Conservation (phyloP, 2,797 vertebrate genomes). For the Cacajao melanocephalus region DNA sequence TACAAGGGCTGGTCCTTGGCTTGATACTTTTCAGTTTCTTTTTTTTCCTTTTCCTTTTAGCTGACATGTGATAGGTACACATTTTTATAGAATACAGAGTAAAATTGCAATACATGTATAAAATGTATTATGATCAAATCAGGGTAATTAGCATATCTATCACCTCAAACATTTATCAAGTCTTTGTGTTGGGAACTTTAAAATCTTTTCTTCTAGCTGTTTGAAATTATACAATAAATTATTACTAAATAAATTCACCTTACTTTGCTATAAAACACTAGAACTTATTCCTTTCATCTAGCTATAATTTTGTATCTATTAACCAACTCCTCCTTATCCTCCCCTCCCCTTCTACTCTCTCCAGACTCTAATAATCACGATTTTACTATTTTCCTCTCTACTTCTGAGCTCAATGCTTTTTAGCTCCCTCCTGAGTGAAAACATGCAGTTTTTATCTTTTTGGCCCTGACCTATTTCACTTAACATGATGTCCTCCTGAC, state of each 20-base stretch:
- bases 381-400: neutral
- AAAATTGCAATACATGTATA: neutral
- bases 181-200: neutral
- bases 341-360: neutral
- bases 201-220: neutral
- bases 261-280: neutral
- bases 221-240: neutral
- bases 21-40: neutral
- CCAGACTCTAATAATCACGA: neutral
- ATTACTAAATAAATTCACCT: neutral
- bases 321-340: neutral
- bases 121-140: neutral
- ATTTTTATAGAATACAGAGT: neutral
- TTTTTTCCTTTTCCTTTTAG: neutral
- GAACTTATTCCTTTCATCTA: neutral
- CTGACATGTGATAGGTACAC: too few species aligned
- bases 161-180: neutral
- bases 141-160: neutral
- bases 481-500: neutral
- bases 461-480: neutral
- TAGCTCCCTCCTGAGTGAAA: neutral
- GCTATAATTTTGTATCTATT: neutral
- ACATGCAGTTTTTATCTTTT: neutral
- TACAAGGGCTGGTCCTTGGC: neutral
- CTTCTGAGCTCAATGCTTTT: neutral